These are phyloP conservation scores for Cebus imitator DNA, from an alignment of 2,113 vertebrate genomes.

Conservation along the genomic window DNA sequence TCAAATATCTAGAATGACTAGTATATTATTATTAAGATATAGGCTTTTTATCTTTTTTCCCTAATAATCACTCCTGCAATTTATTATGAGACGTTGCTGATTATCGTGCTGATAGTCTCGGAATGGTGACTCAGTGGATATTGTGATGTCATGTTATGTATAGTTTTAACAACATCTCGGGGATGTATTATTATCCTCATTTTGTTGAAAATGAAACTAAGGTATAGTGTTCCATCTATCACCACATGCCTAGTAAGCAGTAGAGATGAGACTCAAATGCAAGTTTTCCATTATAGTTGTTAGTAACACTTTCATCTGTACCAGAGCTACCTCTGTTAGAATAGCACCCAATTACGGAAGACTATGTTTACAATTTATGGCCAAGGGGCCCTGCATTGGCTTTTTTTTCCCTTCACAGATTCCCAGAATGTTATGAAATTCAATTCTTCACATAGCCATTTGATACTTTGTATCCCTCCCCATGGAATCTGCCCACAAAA, in stretches of 20 bases:
- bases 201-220: slow-evolving; percentile 23
- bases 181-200: background rate
- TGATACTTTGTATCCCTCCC: background rate
- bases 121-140: background rate
- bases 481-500: background rate
- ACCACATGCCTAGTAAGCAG: background rate
- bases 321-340: background rate
- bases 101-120: background rate
- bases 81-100: background rate
- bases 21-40: background rate
- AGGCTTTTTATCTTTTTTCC: background rate
- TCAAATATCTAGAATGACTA: background rate
- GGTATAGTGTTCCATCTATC: background rate
- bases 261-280: background rate
- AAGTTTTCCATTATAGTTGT: background rate
- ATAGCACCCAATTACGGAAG: background rate
- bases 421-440: slow-evolving; percentile 23
- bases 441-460: slow-evolving; percentile 10
- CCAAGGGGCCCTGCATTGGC: background rate
- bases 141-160: background rate
- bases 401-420: background rate
- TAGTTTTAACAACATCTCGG: background rate
- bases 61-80: background rate
- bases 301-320: background rate
- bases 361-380: background rate